These are phyloP conservation scores for Rhagoletis pomonella DNA, from an alignment of 1,140 invertebrate genomes.

Conservation along the genomic window DNA sequence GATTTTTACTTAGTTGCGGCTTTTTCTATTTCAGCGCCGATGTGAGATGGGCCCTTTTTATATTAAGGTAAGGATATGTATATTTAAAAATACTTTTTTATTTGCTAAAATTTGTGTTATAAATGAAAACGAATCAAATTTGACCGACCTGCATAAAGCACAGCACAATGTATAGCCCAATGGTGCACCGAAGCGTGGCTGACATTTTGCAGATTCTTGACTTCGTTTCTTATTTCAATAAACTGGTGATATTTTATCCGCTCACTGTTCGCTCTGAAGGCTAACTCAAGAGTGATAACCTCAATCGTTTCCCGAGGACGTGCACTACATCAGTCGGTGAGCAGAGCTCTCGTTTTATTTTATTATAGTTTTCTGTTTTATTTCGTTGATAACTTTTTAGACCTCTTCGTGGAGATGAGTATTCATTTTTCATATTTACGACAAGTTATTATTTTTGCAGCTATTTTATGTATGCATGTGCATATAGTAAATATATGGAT, in stretches of 20 bases:
- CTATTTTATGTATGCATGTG: too few relatives aligned
- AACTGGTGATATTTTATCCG: neutral
- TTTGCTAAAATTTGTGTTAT: too few relatives aligned
- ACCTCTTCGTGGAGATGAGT: neutral
- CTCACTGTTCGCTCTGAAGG: slow-evolving; percentile 2
- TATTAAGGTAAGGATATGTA: too few relatives aligned
- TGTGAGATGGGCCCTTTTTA: too few relatives aligned
- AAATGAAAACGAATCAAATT: neutral
- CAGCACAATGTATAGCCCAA: neutral
- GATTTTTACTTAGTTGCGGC: too few relatives aligned
- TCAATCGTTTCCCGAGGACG: neutral
- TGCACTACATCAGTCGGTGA: neutral
- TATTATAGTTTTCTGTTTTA: neutral
- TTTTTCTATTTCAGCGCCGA: too few relatives aligned
- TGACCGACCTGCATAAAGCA: slow-evolving; percentile 17
- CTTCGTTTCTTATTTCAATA: neutral
- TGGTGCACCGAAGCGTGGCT: neutral
- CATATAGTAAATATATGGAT: too few relatives aligned
- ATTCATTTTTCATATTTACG: neutral
- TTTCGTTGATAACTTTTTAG: neutral
- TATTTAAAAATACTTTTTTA: too few relatives aligned
- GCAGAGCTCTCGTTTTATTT: neutral
- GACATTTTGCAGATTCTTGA: neutral
- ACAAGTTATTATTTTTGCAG: neutral
- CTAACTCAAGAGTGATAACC: slow-evolving; percentile 7